phyloP scores from a whole-genome alignment of 2,888 invertebrate species.

The Gymnoscelis rufifasciata region DNA sequence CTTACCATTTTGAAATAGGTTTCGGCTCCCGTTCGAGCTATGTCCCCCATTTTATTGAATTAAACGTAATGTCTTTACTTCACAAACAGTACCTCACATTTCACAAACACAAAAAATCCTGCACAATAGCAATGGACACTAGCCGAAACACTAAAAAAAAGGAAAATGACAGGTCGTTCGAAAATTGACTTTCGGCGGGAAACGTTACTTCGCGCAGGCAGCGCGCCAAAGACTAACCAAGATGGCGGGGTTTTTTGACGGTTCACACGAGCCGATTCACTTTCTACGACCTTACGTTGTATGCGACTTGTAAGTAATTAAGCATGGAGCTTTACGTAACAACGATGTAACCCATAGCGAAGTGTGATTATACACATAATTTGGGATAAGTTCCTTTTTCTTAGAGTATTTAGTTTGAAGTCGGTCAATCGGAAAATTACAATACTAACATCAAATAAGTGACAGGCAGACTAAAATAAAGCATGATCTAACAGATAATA shows the following conservation, averaged over 20 bases:
- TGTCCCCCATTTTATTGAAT: slow-evolving; percentile 56
- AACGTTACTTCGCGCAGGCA: slow-evolving; percentile 65
- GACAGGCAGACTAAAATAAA: too few relatives aligned
- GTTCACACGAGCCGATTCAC: slow-evolving; percentile 78
- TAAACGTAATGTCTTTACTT: slow-evolving; percentile 35
- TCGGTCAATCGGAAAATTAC: too few relatives aligned
- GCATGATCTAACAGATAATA: too few relatives aligned
- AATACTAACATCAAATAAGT: too few relatives aligned
- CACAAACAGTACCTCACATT: slow-evolving; percentile 63
- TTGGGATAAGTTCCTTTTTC: not conserved
- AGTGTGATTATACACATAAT: slow-evolving; percentile 44
- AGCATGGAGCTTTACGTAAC: slow-evolving; percentile 74
- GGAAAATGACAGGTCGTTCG: slow-evolving; percentile 44
- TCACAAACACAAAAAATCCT: slow-evolving; percentile 57
- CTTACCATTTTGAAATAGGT: slow-evolving; percentile 67
- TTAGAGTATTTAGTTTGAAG: not conserved
- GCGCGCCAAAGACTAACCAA: slow-evolving; percentile 74
- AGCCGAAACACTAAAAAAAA: slow-evolving; percentile 49
- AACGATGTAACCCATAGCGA: slow-evolving; percentile 61
- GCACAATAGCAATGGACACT: slow-evolving; percentile 47
- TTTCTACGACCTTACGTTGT: slow-evolving; percentile 79
- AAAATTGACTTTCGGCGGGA: slow-evolving; percentile 63
- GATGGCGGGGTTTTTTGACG: slow-evolving; percentile 76
- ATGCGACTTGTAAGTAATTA: slow-evolving; percentile 76
- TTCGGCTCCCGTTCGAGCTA: slow-evolving; percentile 54